phyloP scores from a whole-genome alignment of 2,888 invertebrate species.

The Augochlorella aurata region DNA sequence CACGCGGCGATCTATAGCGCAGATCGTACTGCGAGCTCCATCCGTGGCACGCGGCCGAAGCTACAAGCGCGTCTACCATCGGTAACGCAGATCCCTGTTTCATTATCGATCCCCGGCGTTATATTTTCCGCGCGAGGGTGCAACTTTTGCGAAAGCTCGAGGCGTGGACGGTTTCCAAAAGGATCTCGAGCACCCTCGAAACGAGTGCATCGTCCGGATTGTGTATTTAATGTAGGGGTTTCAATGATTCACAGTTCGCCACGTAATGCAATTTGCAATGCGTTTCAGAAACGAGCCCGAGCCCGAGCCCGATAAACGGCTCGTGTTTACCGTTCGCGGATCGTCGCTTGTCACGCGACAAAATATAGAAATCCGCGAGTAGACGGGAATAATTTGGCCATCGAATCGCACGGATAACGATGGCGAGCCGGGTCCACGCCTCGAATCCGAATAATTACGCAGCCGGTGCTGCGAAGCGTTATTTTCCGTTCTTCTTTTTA shows the following conservation, averaged over 20 bases:
- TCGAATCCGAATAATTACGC: conserved; percentile 30
- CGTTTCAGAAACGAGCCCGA: background rate
- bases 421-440: background rate
- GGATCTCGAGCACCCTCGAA: background rate
- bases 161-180: background rate
- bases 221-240: background rate
- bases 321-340: conserved; percentile 4
- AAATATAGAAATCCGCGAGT: background rate
- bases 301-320: background rate
- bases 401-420: background rate
- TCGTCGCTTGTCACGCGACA: background rate
- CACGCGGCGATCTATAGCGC: conserved; percentile 21
- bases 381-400: conserved; percentile 14
- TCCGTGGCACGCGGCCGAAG: conserved; percentile 13
- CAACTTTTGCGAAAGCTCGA: background rate
- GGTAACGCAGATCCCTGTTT: conserved; percentile 23
- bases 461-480: background rate
- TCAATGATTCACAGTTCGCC: background rate
- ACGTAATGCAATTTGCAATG: conserved; percentile 3
- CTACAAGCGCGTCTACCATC: background rate
- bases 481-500: background rate
- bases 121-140: background rate
- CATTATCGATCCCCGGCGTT: conserved; percentile 21
- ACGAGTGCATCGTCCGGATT: background rate
- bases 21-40: conserved; percentile 34